A percentile compares a stretch with the other conserved stretches of the same genome.
These are phyloP conservation scores for Drosophila sp. DNA, from an alignment of 1,140 invertebrate genomes.

Conservation along the genomic window DNA sequence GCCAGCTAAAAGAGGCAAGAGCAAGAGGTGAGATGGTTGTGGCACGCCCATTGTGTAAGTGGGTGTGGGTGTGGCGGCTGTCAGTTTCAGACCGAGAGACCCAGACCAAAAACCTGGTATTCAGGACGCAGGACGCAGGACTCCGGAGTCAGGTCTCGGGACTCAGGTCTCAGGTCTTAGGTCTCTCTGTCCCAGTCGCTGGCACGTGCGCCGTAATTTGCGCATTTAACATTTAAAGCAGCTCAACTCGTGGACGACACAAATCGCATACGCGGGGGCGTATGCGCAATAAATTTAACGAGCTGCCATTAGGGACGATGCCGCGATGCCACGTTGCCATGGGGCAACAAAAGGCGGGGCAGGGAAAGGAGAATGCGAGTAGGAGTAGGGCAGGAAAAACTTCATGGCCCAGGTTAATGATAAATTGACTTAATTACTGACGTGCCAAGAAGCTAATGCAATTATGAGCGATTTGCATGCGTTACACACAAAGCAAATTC, in stretches of 20 bases:
- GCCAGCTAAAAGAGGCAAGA: conserved; percentile 44
- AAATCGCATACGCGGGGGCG: conserved; percentile 64
- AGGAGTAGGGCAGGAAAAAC: neutral
- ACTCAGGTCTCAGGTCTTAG: conserved; percentile 13
- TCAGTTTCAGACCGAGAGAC: conserved; percentile 13
- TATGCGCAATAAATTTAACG: conserved; percentile 80
- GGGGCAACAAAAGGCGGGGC: neutral
- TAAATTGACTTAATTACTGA: conserved; percentile 80
- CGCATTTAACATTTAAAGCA: conserved; percentile 79
- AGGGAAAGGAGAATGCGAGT: neutral
- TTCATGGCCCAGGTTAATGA: conserved; percentile 62
- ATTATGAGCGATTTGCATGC: conserved; percentile 67
- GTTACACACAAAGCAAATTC: conserved; percentile 33
- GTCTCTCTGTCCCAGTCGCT: conserved; percentile 45
- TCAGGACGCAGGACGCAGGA: neutral
- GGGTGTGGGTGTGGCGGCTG: conserved; percentile 19
- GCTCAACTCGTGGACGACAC: conserved; percentile 54
- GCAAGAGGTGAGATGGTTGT: conserved; percentile 27
- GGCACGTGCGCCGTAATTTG: conserved; percentile 76
- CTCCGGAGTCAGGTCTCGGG: neutral
- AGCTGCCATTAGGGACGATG: conserved; percentile 74
- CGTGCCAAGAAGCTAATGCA: conserved; percentile 66
- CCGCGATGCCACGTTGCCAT: conserved; percentile 40
- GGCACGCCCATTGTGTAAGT: conserved; percentile 56
- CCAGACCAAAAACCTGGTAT: neutral